A percentile compares a stretch with the other conserved stretches of the same genome.
Evolutionary conservation across 1,140 invertebrate genomes (phyloP).

Genomic region (Argopecten irradians): DNA sequence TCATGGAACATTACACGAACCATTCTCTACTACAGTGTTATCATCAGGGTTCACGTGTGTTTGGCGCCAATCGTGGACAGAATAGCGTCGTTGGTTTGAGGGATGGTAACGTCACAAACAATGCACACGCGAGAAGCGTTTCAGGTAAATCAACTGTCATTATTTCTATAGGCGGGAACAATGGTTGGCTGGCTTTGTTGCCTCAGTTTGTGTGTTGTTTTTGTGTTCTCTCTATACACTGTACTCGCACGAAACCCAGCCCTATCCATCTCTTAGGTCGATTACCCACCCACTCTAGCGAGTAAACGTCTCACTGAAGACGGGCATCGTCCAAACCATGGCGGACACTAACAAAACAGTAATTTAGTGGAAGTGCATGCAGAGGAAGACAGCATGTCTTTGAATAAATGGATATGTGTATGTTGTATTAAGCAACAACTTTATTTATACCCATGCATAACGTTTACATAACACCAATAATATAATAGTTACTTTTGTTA

Average conservation of each 20-base stretch:
- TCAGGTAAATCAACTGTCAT: conserved; percentile 13
- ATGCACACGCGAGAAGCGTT: conserved; percentile 6
- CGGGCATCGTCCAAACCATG: background rate
- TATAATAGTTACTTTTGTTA: too few relatives aligned
- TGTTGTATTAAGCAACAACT: too few relatives aligned
- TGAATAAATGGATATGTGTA: too few relatives aligned
- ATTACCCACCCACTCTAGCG: background rate
- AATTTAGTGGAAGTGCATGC: background rate
- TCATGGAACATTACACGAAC: background rate
- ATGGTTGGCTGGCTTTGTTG: conserved; percentile 6
- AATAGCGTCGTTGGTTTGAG: background rate
- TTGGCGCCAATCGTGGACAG: background rate
- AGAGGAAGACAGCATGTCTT: too few relatives aligned
- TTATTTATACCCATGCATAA: too few relatives aligned
- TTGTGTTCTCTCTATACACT: background rate
- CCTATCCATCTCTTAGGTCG: background rate
- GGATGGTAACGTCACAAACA: conserved; percentile 9
- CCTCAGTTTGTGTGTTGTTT: background rate
- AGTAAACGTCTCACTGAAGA: background rate
- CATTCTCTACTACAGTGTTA: background rate
- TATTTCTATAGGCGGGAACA: background rate
- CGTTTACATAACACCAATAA: too few relatives aligned
- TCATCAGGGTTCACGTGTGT: background rate
- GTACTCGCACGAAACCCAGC: background rate
- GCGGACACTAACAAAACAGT: background rate